Evolutionary conservation across 2,888 invertebrate species (phyloP), one percentile per base, ranked within the genome.

Genomic region (Plagodis pulveraria): DNA sequence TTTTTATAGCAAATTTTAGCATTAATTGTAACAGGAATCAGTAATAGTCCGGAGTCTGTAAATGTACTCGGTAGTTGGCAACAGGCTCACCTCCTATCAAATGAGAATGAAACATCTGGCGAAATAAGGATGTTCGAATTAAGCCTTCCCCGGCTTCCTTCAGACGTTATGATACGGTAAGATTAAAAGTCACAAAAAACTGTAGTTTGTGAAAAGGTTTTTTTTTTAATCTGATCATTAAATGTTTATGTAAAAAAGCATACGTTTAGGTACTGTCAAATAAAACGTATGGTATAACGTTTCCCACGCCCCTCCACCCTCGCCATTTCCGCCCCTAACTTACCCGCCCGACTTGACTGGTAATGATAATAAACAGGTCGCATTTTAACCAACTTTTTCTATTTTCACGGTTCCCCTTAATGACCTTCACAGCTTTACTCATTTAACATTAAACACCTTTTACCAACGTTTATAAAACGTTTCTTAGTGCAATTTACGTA

Each of bases 271-370:
- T 55, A 59, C 59, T 55, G 59, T 40, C 10, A 33, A 56, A 58
- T 58, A 33, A 58, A 60, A 58, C 47, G 80, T 81, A 70, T 40
- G 5, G 46, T 65, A 64, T 74, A 74, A 78, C 73, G 78, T 80
- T 75, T 70, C 67, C 62, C 66, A 60, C 65, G 70, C 76, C 67
- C 69, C 71, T 76, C 70, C 76, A 73, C 78, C 70, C 72, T 74
- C 77, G 78, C 80, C 88, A 87, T 89, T 90, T 90, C 90, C 91
- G 86, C 83, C 72, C 81, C 78, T 86, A 86, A 88, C 87, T 87
- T 89, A 81, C 71, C 74, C 73, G 76, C 82, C 78, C 81, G 80
- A 83, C 87, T 88, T 85, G 83, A 77, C 81, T 83, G 83, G 78
- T 84, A 89, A 89, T 85, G 83, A 85, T 84, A 86, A 87, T 84